These are phyloP conservation scores for Drosophila algonquin DNA, from an alignment of 2,888 invertebrate species.

Conservation along the genomic window DNA sequence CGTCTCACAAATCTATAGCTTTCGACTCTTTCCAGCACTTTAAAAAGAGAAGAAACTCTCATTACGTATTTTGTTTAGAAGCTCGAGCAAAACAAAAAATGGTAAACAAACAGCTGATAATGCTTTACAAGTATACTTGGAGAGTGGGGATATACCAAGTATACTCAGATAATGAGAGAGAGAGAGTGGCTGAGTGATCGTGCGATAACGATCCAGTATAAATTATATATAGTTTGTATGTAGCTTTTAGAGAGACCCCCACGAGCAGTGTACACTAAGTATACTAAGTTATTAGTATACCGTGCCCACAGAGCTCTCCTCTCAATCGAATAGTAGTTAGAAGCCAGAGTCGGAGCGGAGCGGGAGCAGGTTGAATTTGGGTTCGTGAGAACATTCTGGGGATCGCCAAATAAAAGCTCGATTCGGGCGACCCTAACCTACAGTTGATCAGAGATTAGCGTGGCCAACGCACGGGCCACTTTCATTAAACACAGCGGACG, in stretches of 20 bases:
- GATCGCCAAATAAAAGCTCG: conserved; percentile 43
- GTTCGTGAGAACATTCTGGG: conserved; percentile 4
- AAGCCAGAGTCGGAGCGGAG: conserved; percentile 6
- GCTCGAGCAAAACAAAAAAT: conserved; percentile 30
- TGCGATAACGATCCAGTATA: conserved; percentile 8
- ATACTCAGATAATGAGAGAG: background rate
- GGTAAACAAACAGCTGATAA: conserved; percentile 3
- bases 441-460: conserved; percentile 27
- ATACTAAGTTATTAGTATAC: too few relatives aligned
- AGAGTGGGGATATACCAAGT: background rate
- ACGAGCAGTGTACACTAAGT: too few relatives aligned
- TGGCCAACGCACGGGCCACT: conserved; percentile 13
- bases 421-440: background rate
- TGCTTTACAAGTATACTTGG: background rate
- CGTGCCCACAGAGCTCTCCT: conserved; percentile 1
- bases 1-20: conserved; percentile 29
- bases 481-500: background rate
- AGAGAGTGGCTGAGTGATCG: background rate
- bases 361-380: conserved; percentile 28
- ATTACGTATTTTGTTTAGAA: conserved; percentile 25
- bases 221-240: background rate
- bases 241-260: background rate
- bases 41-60: background rate
- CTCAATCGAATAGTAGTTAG: background rate
- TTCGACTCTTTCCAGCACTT: too few relatives aligned